Evolutionary conservation across 2,888 invertebrate species (phyloP).

Genomic region (Lasiommata megera): DNA sequence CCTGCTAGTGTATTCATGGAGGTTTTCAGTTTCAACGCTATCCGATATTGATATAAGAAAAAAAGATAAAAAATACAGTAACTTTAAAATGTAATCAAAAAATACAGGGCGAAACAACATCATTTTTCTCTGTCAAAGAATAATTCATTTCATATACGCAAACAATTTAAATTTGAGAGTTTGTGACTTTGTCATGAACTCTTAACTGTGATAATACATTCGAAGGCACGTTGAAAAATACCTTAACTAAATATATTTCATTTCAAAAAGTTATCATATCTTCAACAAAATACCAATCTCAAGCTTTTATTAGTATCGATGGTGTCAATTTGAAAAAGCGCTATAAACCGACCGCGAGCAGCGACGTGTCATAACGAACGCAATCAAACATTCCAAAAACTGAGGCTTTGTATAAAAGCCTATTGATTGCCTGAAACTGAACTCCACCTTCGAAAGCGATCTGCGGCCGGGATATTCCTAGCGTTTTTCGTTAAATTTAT

Average conservation of each 20-base stretch:
- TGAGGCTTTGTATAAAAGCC: conserved; percentile 17
- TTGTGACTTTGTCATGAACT: too few species aligned
- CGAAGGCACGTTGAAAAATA: too few species aligned
- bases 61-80: background rate
- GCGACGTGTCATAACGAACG: conserved; percentile 31
- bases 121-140: too few species aligned
- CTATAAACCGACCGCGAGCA: conserved; percentile 21
- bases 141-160: too few species aligned
- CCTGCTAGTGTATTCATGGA: background rate
- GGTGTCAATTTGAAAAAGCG: background rate
- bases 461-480: conserved; percentile 6
- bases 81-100: too few species aligned
- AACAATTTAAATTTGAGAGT: too few species aligned
- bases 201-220: too few species aligned
- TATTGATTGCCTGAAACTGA: conserved; percentile 18
- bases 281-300: too few species aligned
- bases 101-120: too few species aligned
- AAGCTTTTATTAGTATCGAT: background rate
- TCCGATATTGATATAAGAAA: background rate
- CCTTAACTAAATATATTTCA: too few species aligned
- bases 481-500: background rate
- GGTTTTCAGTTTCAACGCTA: background rate
- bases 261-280: too few species aligned
- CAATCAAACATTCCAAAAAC: conserved; percentile 29
- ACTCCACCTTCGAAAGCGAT: conserved; percentile 19